Percentiles rank a stretch among this genome's conserved stretches.
These are phyloP conservation scores for Prunella himalayana DNA, from an alignment of 2,113 vertebrate genomes.

Conservation along the genomic window DNA sequence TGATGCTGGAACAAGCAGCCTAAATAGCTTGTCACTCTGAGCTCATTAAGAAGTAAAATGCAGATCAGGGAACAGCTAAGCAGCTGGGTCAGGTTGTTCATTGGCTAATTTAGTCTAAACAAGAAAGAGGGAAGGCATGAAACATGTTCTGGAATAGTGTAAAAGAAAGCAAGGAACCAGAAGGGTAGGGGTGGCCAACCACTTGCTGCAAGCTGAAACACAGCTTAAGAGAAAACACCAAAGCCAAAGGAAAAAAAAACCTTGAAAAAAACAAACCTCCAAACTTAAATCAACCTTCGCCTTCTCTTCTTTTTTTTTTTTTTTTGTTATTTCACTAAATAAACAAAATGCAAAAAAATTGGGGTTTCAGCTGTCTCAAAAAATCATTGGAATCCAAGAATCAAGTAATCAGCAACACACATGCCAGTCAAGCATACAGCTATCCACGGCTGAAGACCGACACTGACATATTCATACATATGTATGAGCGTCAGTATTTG, in stretches of 20 bases:
- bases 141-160: constrained; percentile 71
- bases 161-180: constrained; percentile 70
- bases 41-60: constrained; percentile 76
- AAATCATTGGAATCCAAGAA: constrained; percentile 55
- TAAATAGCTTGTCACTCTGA: constrained; percentile 75
- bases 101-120: constrained; percentile 75
- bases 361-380: constrained; percentile 51
- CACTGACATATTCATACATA: constrained; percentile 65
- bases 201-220: constrained; percentile 71
- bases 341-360: constrained; percentile 57
- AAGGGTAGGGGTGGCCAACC: constrained; percentile 71
- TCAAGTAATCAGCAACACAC: constrained; percentile 59
- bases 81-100: constrained; percentile 75
- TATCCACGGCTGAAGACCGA: constrained; percentile 60
- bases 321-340: constrained; percentile 26
- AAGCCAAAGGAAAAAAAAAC: constrained; percentile 21
- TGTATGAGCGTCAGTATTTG: constrained; percentile 61
- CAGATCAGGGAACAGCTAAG: constrained; percentile 75
- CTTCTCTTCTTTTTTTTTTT: background rate
- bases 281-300: constrained; percentile 57
- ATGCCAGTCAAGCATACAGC: constrained; percentile 65
- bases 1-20: constrained; percentile 74
- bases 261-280: constrained; percentile 44
- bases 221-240: constrained; percentile 65
- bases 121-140: constrained; percentile 72